Conservation (phyloP, 2,888 invertebrate genomes). For the Synanthedon vespiformis region DNA sequence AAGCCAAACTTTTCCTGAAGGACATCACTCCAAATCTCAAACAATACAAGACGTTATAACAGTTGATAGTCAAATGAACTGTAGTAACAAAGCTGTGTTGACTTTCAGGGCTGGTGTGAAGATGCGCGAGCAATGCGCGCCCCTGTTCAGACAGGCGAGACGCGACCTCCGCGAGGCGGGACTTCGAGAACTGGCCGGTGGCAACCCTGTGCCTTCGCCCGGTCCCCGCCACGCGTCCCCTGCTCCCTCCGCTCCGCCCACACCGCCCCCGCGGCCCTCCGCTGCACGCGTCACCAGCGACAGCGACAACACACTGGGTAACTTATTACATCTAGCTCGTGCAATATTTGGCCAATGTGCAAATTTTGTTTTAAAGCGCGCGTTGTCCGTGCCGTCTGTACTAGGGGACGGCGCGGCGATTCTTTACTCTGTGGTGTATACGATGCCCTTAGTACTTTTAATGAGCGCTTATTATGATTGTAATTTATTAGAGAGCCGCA, state of each 20-base stretch:
- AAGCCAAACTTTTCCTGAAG: too few relatives aligned
- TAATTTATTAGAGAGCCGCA: conserved; percentile 25
- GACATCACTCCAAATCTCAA: too few relatives aligned
- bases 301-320: conserved; percentile 25
- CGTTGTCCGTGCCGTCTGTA: too few relatives aligned
- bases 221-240: conserved; percentile 3
- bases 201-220: conserved; percentile 1
- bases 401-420: too few relatives aligned
- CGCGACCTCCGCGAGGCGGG: conserved; percentile 78
- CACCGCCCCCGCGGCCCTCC: not conserved
- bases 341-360: too few relatives aligned
- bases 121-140: conserved; percentile 89
- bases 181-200: not conserved
- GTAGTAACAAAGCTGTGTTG: too few relatives aligned
- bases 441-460: too few relatives aligned
- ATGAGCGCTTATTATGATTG: too few relatives aligned
- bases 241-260: not conserved
- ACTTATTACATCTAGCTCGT: not conserved
- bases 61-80: too few relatives aligned
- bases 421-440: too few relatives aligned
- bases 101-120: conserved; percentile 80
- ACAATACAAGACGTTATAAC: too few relatives aligned
- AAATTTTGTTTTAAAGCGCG: too few relatives aligned
- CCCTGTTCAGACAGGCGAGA: conserved; percentile 82
- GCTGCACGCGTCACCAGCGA: conserved; percentile 14